Conservation (phyloP, 2,113 vertebrate genomes). For the Benitochromis conjunctus region DNA sequence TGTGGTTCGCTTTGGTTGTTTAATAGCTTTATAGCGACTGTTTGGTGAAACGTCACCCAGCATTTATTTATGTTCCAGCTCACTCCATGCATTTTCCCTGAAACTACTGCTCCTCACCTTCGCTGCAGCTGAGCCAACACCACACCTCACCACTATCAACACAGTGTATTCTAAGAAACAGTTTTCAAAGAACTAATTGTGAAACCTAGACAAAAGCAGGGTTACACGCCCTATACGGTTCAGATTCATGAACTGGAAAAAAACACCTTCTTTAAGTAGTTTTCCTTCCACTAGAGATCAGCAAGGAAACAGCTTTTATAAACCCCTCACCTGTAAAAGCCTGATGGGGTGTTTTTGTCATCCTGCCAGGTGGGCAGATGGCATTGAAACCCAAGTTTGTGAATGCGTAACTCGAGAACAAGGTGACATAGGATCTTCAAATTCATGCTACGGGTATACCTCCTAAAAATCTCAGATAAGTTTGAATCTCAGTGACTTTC, state of each 20-base stretch:
- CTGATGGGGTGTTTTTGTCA: background rate
- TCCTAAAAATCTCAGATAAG: background rate
- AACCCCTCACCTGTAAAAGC: background rate
- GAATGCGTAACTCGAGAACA: no score
- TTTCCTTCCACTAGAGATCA: background rate
- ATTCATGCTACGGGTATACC: background rate
- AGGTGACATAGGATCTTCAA: background rate
- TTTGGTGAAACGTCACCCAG: background rate
- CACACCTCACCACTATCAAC: background rate
- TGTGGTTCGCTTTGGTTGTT: background rate
- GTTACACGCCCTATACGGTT: background rate
- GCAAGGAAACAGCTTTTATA: background rate
- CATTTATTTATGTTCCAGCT: background rate
- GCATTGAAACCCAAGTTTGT: background rate
- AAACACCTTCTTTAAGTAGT: background rate
- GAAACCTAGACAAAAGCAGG: background rate
- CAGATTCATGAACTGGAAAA: background rate
- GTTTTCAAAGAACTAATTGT: background rate
- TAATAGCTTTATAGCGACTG: background rate
- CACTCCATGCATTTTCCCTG: background rate
- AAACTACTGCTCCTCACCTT: background rate
- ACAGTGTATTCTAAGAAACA: background rate
- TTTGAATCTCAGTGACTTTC: background rate
- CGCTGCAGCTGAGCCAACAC: background rate
- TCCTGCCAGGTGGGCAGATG: background rate